Evolutionary conservation across 2,797 vertebrate species (phyloP), one percentile per base, ranked within the genome.

Genomic region (Dicrostonyx torquatus): DNA sequence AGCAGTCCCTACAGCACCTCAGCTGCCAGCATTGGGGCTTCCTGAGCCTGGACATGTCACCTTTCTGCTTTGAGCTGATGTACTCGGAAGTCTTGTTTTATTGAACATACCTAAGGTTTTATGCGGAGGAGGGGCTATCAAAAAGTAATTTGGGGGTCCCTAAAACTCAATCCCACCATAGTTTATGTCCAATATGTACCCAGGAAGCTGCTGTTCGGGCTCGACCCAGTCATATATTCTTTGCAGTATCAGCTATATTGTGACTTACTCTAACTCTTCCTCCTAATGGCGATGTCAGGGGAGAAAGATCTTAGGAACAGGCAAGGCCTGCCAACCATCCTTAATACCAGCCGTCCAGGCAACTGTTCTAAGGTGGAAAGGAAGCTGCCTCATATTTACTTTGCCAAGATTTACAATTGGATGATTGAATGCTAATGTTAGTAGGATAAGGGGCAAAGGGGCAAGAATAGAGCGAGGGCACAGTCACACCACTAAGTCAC

Each of bases 171-270:
- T 79, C 89, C 18, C 82, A 58, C 50, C 45, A 50, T 22, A 88
- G 76, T 70, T 93, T 93, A 89, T n/a, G 26, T 77, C 24, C 60
- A 9, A 20, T 45, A 24, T 34, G 34, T 84, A 64, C 20, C 62
- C 76, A 79, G 31, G 75, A 95, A 90, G 76, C 50, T 94, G 17
- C 48, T 89, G 48, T n/a, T 94, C 37, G 89, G 62, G 17, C 43
- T 29, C 17, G 31, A 95, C 40, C 43, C 45, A 93, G 92, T 94
- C 89, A 94, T 76, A 58, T 0, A 0, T 82, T 87, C 86, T 94
- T 76, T 82, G 86, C 20, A 75, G 29, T 26, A 31, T 53, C n/a
- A 13, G 50, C 17, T 58, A 34, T 26, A n/a, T 50, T 55, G 66
- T 55, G 60, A 87, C 72, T 55, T n/a, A 9, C 40, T 55, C 29